A percentile compares a stretch with the other conserved stretches of the same genome.
Evolutionary conservation across 2,797 vertebrate species (phyloP).

Genomic region (Gobionotothen gibberifrons): DNA sequence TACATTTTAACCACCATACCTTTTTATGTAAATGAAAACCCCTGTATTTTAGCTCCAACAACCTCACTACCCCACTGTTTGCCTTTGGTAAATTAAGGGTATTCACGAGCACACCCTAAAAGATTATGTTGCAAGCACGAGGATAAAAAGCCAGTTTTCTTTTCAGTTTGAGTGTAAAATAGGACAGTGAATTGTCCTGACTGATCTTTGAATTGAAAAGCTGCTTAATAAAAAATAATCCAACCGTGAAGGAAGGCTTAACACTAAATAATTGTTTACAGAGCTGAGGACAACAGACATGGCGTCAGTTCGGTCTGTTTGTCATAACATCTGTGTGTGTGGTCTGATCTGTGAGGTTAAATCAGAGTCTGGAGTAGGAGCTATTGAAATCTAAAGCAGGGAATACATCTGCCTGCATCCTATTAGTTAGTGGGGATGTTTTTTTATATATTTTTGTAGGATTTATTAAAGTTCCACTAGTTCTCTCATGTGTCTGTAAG

Average conservation of each 20-base stretch:
- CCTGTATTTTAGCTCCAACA: neutral
- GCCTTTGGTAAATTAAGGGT: no score
- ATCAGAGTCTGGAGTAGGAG: conserved; percentile 19
- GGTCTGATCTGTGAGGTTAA: neutral
- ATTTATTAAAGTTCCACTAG: neutral
- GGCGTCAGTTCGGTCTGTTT: neutral
- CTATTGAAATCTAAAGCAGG: neutral
- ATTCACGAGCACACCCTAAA: no score
- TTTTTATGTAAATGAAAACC: neutral
- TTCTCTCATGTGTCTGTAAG: neutral
- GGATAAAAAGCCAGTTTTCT: neutral
- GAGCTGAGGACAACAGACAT: neutral
- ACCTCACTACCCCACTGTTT: no score
- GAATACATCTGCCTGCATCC: neutral
- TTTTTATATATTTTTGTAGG: neutral
- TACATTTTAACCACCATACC: neutral
- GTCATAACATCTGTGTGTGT: conserved; percentile 12
- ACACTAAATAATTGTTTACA: neutral
- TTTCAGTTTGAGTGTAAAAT: neutral
- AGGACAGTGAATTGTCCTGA: conserved; percentile 1
- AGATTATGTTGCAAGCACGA: no score
- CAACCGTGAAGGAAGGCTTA: neutral
- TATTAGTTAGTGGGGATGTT: neutral
- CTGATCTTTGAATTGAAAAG: neutral
- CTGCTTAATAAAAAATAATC: conserved; percentile 14